phyloP scores from a whole-genome alignment of 2,888 invertebrate species.

The Ophion obscuratus region DNA sequence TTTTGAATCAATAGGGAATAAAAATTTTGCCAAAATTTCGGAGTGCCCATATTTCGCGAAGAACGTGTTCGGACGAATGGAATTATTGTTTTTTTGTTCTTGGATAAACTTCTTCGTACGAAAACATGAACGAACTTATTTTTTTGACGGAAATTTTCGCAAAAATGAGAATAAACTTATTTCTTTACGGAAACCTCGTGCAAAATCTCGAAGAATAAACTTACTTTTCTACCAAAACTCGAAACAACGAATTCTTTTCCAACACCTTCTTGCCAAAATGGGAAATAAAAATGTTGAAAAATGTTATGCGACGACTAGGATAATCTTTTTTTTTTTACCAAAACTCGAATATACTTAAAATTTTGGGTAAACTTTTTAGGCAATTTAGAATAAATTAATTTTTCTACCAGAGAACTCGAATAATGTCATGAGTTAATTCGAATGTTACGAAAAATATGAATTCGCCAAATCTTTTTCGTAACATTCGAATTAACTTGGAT shows the following conservation, averaged over 20 bases:
- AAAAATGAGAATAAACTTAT: background rate
- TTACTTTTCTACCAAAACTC: background rate
- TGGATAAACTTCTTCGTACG: background rate
- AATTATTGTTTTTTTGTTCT: background rate
- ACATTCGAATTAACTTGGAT: background rate
- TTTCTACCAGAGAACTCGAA: no score
- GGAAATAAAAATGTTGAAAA: no score
- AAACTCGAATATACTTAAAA: no score
- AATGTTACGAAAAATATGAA: no score
- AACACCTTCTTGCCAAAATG: no score
- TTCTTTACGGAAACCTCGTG: background rate
- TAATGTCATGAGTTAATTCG: background rate
- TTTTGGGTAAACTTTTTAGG: no score
- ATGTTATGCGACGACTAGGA: no score
- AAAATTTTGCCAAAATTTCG: background rate
- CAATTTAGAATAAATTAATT: no score
- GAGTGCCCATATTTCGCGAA: background rate
- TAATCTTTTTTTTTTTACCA: no score
- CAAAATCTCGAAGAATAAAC: background rate
- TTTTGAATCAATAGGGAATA: background rate
- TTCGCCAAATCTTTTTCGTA: background rate
- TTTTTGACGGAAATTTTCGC: background rate
- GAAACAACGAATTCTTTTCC: no score
- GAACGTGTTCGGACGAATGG: background rate
- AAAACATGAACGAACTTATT: background rate